Evolutionary conservation across 23 tunicate genomes (phyloP), one percentile per base, ranked within the genome.

Genomic region (Ascidia mentula): DNA sequence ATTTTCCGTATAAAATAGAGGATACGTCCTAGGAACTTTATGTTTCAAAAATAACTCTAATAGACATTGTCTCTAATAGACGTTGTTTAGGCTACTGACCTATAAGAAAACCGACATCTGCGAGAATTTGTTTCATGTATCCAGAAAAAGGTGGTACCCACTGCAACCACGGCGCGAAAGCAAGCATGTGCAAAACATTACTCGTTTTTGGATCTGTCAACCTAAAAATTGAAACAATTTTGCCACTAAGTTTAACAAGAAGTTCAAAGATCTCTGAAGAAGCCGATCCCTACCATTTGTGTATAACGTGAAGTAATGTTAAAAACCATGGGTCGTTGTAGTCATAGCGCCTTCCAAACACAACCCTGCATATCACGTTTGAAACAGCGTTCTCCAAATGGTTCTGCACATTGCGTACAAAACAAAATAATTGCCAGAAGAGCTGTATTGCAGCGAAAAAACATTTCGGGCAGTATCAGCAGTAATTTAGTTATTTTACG

Each of bases 161-260:
- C 30, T 72, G 36, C 74, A 86, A 26, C 59, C 37, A 53, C 1
- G 90, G 90, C 1, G 84, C 84, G 36, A 78, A 37, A 18, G 53
- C 37, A 24, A 86, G 79, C 30, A 86, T 17, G 18, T 39, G 30
- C 35, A 86, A 72, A 3, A 37, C 15, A 8, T 36, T 34, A 7
- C 53, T 80, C 0, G 38, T 46, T 38, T 53, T 45, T 46, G 82
- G 82, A 28, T 86, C 90, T 35, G 72, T 72, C 24, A 86, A 86
- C 34, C 90, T 86, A 78, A n/a, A n/a, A n/a, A n/a, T n/a, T n/a
- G n/a, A n/a, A n/a, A n/a, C n/a, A n/a, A n/a, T n/a, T n/a, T n/a
- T n/a, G n/a, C n/a, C n/a, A n/a, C n/a, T n/a, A n/a, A n/a, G n/a
- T n/a, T n/a, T n/a, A n/a, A n/a, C n/a, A n/a, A n/a, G n/a, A n/a